Conservation (phyloP, 2,113 vertebrate genomes). For the Pteronura brasiliensis region DNA sequence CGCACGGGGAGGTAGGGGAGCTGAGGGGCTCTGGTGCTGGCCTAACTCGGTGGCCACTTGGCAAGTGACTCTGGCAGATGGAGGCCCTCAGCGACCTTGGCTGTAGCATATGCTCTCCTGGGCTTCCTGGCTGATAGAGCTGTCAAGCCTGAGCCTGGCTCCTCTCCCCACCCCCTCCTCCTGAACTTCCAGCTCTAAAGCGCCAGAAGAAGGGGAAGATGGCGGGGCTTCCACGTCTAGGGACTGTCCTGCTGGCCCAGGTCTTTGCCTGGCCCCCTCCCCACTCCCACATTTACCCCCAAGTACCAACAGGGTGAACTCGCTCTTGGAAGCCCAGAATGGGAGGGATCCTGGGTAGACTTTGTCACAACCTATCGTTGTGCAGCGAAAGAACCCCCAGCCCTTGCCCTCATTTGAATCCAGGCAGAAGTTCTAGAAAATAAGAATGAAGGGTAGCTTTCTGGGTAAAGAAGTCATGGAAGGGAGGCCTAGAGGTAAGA, state of each 20-base stretch:
- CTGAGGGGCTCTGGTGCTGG: not conserved
- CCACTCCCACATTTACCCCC: not conserved
- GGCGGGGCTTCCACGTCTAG: too few species aligned
- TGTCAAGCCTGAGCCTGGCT: slow-evolving; percentile 8
- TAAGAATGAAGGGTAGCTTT: not conserved
- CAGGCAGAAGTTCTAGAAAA: not conserved
- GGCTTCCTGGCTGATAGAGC: slow-evolving; percentile 60
- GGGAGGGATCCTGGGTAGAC: not conserved
- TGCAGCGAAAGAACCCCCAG: not conserved
- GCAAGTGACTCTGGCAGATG: slow-evolving; percentile 64
- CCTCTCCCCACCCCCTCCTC: not conserved
- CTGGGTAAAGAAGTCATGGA: not conserved
- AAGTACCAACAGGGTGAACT: not conserved
- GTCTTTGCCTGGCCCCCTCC: not conserved
- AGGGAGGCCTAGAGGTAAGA: not conserved
- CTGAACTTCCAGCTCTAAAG: not conserved
- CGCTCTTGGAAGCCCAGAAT: not conserved
- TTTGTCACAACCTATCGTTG: not conserved
- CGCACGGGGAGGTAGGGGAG: not conserved
- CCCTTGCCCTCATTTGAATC: not conserved
- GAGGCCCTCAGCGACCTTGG: slow-evolving; percentile 46
- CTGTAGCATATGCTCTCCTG: not conserved
- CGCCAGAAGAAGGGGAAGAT: not conserved
- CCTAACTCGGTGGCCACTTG: not conserved
- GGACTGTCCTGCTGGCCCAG: not conserved